Percentiles rank a stretch among this genome's conserved stretches.
phyloP scores from a whole-genome alignment of 2,797 vertebrate species.

The Cossypha heuglini region DNA sequence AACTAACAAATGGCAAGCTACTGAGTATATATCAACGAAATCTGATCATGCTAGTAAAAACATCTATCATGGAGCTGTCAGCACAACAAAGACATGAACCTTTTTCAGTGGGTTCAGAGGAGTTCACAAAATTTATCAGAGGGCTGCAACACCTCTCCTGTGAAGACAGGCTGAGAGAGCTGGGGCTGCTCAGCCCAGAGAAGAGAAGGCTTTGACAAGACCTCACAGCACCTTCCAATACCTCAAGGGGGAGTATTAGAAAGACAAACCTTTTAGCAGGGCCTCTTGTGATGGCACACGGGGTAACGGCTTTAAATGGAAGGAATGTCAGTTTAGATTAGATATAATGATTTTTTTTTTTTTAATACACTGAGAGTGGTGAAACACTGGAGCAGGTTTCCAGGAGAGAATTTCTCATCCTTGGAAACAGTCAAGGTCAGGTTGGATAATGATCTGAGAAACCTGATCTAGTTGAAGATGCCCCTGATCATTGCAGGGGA shows the following conservation, averaged over 20 bases:
- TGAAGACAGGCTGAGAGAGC: neutral
- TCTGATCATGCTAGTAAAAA: neutral
- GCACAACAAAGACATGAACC: neutral
- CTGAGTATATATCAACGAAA: neutral
- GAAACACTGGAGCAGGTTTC: neutral
- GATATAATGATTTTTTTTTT: neutral
- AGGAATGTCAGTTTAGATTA: neutral
- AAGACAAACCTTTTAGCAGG: neutral
- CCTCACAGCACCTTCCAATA: neutral
- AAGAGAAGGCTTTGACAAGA: neutral
- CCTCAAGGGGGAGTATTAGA: neutral
- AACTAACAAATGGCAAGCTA: neutral
- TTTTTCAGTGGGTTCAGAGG: neutral
- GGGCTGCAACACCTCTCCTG: neutral
- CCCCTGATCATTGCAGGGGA: neutral
- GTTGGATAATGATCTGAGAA: neutral
- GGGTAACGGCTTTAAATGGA: neutral
- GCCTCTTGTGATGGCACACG: fast-evolving
- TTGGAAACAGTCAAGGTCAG: neutral
- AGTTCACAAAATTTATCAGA: neutral
- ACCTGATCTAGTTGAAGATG: neutral
- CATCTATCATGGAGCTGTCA: neutral
- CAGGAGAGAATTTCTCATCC: neutral
- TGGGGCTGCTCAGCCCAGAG: neutral
- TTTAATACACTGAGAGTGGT: neutral